Conservation (phyloP, 2,888 invertebrate species). For the Meteorus colon region DNA sequence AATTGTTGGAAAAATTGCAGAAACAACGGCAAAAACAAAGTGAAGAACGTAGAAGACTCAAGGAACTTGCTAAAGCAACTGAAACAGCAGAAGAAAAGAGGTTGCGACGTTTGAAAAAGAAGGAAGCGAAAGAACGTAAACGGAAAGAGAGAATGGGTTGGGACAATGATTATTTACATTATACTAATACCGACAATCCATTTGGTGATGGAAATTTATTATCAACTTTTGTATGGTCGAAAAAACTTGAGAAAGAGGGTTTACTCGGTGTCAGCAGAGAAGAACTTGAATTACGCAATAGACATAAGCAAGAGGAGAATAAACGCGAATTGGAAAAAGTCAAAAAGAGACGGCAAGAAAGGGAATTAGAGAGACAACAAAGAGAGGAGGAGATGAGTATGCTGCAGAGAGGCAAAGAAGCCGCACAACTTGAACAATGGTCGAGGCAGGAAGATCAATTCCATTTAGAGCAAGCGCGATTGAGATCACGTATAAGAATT, state of each 20-base stretch:
- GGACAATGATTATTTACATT: constrained; percentile 97
- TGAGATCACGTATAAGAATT: constrained; percentile 95
- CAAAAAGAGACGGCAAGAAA: constrained; percentile 90
- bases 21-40: constrained; percentile 80
- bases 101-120: constrained; percentile 88
- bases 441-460: constrained; percentile 97
- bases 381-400: constrained; percentile 88
- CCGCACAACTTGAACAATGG: constrained; percentile 94
- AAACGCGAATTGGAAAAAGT: constrained; percentile 93
- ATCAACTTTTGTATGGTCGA: constrained; percentile 96
- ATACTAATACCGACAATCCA: constrained; percentile 98
- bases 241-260: constrained; percentile 96
- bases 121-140: constrained; percentile 91
- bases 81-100: constrained; percentile 98
- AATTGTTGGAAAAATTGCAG: constrained; percentile 83
- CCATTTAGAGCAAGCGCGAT: constrained; percentile 95
- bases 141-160: constrained; percentile 96
- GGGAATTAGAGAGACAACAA: constrained; percentile 89
- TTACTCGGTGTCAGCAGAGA: constrained; percentile 84
- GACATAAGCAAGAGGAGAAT: constrained; percentile 93
- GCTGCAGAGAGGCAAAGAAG: constrained; percentile 91
- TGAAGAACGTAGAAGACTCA: constrained; percentile 80
- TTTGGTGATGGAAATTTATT: constrained; percentile 97
- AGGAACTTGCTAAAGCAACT: constrained; percentile 86
- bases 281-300: constrained; percentile 87